Base-by-base conservation (phyloP, 2,888 invertebrate species). In the Ceramica pisi region DNA sequence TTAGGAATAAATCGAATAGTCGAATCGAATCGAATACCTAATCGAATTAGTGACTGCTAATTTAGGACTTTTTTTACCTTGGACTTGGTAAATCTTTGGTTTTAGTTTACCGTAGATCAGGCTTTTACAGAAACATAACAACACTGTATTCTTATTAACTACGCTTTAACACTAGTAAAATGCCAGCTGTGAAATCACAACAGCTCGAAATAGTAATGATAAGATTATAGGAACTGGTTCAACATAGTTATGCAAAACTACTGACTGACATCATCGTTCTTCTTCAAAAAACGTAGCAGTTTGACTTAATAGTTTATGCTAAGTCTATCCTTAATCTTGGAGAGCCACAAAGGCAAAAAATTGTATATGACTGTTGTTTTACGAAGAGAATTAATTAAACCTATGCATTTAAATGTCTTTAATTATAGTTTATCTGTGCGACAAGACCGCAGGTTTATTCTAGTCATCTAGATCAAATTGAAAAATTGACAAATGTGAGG, bases 241-340 rank as follows among this genome's bases (percentile, higher is more conserved):
- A 55, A 31, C 55, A 35, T 55, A n/a, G 31, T 5, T 10, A 55
- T 55, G 31, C 19, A n/a, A 35, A 55, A 31, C 10, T 35, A 1
- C 64, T 78, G 75, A 80, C 75, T 78, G 75, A 80, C 75, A 65
- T 79, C 68, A 80, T 31, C 8, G 6, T 21, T 7, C 6, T 23
- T 48, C 14, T 35, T 16, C 19, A 66, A 31, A 46, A 65, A 21
- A 38, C 12, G 16, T 55, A n/a, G n/a, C 12, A n/a, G 19, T 55
- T n/a, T 41, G 19, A 41, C 9, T 9, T 53, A 67, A 67, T 19
- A 31, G 9, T 44, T 21, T 31, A 51, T 41, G 16, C 67, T 51
- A 67, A 16, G 16, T 21, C 67, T 41, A 51, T 51, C 21, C 19
- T 51, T 21, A 19, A 67, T 41, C 26, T 53, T 21, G 19, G 7